Evolutionary conservation across 2,888 invertebrate species (phyloP), one percentile per base, ranked within the genome.

Genomic region (Anorthoa munda): DNA sequence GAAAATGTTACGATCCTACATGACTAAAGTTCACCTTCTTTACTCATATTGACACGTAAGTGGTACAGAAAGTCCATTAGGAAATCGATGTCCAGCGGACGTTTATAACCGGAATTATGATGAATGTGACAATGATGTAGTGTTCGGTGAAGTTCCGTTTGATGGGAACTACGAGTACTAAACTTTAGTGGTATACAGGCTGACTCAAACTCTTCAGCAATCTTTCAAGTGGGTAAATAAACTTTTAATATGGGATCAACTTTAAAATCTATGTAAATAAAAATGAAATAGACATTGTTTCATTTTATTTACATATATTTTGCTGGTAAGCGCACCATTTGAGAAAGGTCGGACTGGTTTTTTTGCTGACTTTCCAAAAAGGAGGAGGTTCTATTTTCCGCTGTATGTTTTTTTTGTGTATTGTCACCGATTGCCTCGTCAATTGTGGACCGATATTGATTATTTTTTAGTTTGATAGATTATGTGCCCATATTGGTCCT

Each of bases 121-220:
- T 66, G 66, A 77, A 77, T 82, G 56, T 58, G 66, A 82, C 83
- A 82, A 63, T 70, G 71, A 59, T 13, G 58, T 61, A 77, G 53
- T 68, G 68, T 69, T 55, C 26, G 18, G 58, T 58, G 65, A 53
- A 66, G 68, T 69, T 55, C 39, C 15, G 21, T 46, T 48, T 60
- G 45, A 50, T 69, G 55, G 26, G 39, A 39, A 64, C 66, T 60
- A 53, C 39, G 39, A 39, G 9, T 39, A 39, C 59, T 75, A 69
- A 63, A 55, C 18, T 45, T 66, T 18, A 13, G n/a, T 60, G 48
- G 31, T 48, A 21, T 77, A 45, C n/a, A 59, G 59, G 13, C 2
- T 59, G 58, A 39, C 2, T 59, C 31, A 39, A 45, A 21, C 39
- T 59, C 15, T 45, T 9, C n/a, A n/a, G 7, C n/a, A 39, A 55